phyloP scores from a whole-genome alignment of 1,140 invertebrate species.

The Saxidomus purpurata region DNA sequence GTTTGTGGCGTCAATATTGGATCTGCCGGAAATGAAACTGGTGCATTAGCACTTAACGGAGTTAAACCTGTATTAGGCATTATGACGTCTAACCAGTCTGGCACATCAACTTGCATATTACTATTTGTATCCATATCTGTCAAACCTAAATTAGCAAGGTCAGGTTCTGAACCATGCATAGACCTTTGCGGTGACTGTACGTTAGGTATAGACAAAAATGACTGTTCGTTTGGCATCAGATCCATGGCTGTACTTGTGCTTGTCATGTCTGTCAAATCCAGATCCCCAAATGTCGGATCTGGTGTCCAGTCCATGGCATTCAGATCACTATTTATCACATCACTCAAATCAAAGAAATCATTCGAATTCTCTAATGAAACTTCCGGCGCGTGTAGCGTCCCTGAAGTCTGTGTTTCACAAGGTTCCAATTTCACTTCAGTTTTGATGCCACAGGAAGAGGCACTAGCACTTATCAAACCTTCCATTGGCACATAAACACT shows the following conservation, averaged over 20 bases:
- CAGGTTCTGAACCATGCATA: slow-evolving; percentile 75
- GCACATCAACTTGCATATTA: slow-evolving; percentile 91
- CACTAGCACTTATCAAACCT: slow-evolving; percentile 36
- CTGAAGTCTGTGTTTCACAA: slow-evolving; percentile 27
- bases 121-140: slow-evolving; percentile 76
- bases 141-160: slow-evolving; percentile 74
- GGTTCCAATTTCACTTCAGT: slow-evolving; percentile 34
- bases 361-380: slow-evolving; percentile 46
- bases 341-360: slow-evolving; percentile 81
- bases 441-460: neutral
- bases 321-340: slow-evolving; percentile 81
- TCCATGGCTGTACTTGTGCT: slow-evolving; percentile 65
- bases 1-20: slow-evolving; percentile 89
- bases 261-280: slow-evolving; percentile 78
- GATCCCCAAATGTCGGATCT: slow-evolving; percentile 74
- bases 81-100: slow-evolving; percentile 91
- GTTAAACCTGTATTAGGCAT: slow-evolving; percentile 87
- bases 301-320: slow-evolving; percentile 83
- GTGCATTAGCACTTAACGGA: slow-evolving; percentile 81
- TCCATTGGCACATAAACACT: slow-evolving; percentile 49
- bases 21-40: slow-evolving; percentile 87
- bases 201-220: slow-evolving; percentile 47
- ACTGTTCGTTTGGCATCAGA: slow-evolving; percentile 57
- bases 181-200: slow-evolving; percentile 58
- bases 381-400: slow-evolving; percentile 6